Evolutionary conservation across 92 coral and sea anemone species (phyloP).

Genomic region (Epizoanthus ramosus): DNA sequence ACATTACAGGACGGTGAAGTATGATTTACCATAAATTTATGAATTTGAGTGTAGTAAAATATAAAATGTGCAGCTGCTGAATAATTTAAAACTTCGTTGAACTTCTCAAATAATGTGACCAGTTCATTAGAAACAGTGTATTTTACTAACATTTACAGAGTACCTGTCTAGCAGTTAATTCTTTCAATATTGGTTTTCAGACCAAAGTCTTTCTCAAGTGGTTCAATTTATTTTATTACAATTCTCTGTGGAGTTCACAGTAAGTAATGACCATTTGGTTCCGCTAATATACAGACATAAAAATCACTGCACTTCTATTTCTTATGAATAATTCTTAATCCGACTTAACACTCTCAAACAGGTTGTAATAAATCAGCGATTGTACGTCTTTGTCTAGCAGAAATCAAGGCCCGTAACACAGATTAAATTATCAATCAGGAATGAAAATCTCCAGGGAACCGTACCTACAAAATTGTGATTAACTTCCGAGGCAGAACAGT

Average conservation of each 20-base stretch:
- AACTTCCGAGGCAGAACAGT: neutral
- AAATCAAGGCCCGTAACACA: too few relatives aligned
- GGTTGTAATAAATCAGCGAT: too few relatives aligned
- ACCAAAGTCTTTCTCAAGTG: neutral
- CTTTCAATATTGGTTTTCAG: slow-evolving; percentile 2
- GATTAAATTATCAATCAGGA: too few relatives aligned
- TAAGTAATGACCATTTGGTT: too few relatives aligned
- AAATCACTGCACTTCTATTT: too few relatives aligned
- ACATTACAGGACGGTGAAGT: neutral
- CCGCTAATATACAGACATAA: too few relatives aligned
- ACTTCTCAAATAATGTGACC: neutral
- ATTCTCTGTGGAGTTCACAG: neutral
- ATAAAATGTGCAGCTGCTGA: neutral
- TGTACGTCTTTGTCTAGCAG: too few relatives aligned
- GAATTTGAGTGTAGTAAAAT: neutral
- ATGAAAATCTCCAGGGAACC: too few relatives aligned
- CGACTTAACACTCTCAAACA: too few relatives aligned
- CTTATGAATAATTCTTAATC: too few relatives aligned
- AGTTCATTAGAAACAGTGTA: neutral
- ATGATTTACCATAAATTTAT: neutral
- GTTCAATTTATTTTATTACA: neutral
- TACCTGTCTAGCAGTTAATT: neutral
- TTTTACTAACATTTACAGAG: neutral
- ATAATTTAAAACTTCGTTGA: slow-evolving; percentile 23
- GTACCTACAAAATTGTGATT: too few relatives aligned